Evolutionary conservation across 2,888 invertebrate species (phyloP).

Genomic region (Ariolimax columbianus): DNA sequence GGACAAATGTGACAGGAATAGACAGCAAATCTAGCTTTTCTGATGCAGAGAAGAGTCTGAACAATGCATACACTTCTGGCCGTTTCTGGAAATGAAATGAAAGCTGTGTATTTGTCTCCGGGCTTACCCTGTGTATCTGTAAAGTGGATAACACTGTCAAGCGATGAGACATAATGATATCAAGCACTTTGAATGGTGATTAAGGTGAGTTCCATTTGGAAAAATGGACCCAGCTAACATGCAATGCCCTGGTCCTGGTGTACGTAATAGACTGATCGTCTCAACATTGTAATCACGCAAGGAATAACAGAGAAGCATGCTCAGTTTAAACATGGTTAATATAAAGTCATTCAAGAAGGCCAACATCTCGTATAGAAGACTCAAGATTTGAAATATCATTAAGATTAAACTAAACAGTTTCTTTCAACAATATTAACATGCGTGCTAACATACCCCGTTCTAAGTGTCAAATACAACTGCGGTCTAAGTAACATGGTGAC

Average conservation of each 20-base stretch:
- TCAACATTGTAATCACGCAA: background rate
- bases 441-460: too few relatives aligned
- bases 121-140: background rate
- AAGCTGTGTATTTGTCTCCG: background rate
- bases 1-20: background rate
- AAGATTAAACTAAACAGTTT: too few relatives aligned
- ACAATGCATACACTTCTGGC: background rate
- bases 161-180: background rate
- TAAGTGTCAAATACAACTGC: too few relatives aligned
- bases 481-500: too few relatives aligned
- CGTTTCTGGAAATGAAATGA: background rate
- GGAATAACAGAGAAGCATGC: background rate
- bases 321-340: background rate
- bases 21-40: background rate
- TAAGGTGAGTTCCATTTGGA: background rate
- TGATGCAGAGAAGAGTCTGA: background rate
- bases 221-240: background rate
- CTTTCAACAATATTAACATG: too few relatives aligned
- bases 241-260: background rate
- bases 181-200: background rate
- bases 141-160: conserved; percentile 21
- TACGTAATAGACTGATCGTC: background rate
- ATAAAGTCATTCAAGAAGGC: too few relatives aligned
- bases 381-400: too few relatives aligned
- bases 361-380: too few relatives aligned